Conservation (phyloP, 2,888 invertebrate species). For the Kryphioiulus occultus region DNA sequence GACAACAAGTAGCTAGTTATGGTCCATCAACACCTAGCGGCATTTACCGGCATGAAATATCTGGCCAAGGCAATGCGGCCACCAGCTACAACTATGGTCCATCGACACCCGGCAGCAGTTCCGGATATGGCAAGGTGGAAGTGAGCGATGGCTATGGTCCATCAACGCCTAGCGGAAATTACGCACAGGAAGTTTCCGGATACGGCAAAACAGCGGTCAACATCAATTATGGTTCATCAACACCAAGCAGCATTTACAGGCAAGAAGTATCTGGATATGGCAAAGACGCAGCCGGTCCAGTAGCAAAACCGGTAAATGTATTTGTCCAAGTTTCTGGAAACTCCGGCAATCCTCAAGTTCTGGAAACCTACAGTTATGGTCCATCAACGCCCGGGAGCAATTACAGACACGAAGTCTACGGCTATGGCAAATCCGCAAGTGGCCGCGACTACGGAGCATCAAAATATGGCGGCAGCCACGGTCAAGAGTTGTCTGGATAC, state of each 20-base stretch:
- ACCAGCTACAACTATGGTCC: background rate
- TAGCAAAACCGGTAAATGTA: background rate
- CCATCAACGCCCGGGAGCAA: background rate
- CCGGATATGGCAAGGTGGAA: background rate
- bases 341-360: background rate
- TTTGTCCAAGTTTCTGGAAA: background rate
- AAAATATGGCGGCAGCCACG: background rate
- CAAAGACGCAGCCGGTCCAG: background rate
- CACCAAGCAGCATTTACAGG: background rate
- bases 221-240: background rate
- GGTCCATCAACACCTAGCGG: background rate
- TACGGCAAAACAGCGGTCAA: background rate
- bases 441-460: background rate
- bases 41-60: background rate
- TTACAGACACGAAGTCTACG: background rate
- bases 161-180: background rate
- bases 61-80: background rate
- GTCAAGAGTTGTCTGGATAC: background rate
- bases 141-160: background rate
- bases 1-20: background rate
- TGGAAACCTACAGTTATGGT: background rate
- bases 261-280: background rate
- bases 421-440: background rate
- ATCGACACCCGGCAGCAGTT: background rate
- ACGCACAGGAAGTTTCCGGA: background rate